phyloP scores from a whole-genome alignment of 2,113 vertebrate species.

The Trinectes maculatus region DNA sequence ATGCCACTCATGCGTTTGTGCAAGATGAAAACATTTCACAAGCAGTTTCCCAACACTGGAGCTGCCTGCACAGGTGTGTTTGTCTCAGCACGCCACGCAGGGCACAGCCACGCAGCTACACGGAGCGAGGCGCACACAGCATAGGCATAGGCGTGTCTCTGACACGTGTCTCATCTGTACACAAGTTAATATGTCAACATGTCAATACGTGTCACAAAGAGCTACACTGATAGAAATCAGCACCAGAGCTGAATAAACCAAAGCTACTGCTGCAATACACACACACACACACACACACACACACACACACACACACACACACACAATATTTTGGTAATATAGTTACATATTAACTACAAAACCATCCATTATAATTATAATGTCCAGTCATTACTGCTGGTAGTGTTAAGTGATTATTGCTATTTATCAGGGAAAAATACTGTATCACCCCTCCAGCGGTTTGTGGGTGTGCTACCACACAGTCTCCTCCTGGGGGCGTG shows the following conservation, averaged over 20 bases:
- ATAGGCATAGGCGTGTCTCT: neutral
- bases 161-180: conserved; percentile 15
- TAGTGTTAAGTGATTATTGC: no score
- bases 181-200: neutral
- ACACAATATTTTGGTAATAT: no score
- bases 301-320: no score
- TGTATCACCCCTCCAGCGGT: no score
- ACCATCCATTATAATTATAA: no score
- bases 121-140: neutral
- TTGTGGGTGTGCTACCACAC: no score
- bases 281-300: no score
- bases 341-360: no score
- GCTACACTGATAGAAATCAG: neutral
- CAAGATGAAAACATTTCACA: conserved; percentile 41
- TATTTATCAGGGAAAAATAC: no score
- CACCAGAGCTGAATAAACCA: neutral
- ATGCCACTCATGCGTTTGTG: conserved; percentile 22
- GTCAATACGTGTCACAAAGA: conserved; percentile 14
- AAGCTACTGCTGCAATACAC: neutral
- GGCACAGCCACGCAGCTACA: neutral
- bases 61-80: conserved; percentile 36
- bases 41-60: conserved; percentile 40
- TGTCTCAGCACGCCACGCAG: conserved; percentile 26
- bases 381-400: no score
- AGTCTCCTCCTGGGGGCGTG: no score